Percentiles rank a stretch among this genome's conserved stretches.
These are phyloP conservation scores for Gallinago jamesoni DNA, from an alignment of 2,113 vertebrate species.

Conservation along the genomic window DNA sequence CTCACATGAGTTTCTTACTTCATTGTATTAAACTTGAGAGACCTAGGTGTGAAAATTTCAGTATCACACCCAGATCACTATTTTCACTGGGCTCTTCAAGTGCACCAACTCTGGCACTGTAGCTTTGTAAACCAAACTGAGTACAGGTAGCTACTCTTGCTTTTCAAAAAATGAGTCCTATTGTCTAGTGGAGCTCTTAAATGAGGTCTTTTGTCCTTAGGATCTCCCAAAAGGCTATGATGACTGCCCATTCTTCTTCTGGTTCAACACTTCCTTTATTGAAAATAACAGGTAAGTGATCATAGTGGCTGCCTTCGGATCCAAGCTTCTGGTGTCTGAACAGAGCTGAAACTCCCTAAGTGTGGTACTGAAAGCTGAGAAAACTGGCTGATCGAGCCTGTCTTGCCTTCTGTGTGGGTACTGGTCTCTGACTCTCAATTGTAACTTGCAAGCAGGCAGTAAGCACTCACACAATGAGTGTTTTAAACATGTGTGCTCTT, in stretches of 20 bases:
- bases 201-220: slow-evolving; percentile 61
- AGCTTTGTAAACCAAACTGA: background rate
- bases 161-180: background rate
- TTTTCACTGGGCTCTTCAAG: background rate
- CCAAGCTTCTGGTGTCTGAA: background rate
- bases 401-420: background rate
- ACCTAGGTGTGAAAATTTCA: background rate
- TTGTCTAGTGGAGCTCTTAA: background rate
- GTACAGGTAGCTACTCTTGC: background rate
- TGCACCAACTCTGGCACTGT: background rate
- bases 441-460: background rate
- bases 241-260: slow-evolving; percentile 92
- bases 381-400: background rate
- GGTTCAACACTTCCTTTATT: slow-evolving; percentile 95
- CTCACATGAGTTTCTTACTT: background rate
- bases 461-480: background rate
- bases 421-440: background rate
- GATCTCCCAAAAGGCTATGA: slow-evolving; percentile 90
- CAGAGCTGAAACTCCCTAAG: background rate
- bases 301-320: background rate
- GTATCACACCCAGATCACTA: too few species aligned
- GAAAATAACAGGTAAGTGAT: slow-evolving; percentile 83
- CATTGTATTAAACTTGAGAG: background rate
- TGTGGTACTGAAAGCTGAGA: background rate
- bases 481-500: background rate